Evolutionary conservation across 1,140 invertebrate species (phyloP).

Genomic region (Bombyx mandarina): DNA sequence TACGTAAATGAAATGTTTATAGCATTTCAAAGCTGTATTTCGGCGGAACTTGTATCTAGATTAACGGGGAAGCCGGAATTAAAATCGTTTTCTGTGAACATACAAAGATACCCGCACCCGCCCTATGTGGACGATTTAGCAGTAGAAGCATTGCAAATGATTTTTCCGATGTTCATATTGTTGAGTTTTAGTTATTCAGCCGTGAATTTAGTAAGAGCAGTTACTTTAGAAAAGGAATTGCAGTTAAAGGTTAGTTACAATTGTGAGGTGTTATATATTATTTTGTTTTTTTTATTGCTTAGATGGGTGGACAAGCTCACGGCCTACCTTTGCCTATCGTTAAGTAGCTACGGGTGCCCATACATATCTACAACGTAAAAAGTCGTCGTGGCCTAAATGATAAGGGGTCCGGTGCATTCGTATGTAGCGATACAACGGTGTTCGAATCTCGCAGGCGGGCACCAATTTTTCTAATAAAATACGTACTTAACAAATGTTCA

Average conservation of each 20-base stretch:
- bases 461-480: too few species aligned
- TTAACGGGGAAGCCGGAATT: slow-evolving; percentile 44
- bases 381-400: too few species aligned
- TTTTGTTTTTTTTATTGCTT: too few species aligned
- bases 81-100: slow-evolving; percentile 34
- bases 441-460: too few species aligned
- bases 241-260: slow-evolving; percentile 72
- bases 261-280: too few species aligned
- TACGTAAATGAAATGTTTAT: slow-evolving; percentile 81
- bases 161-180: slow-evolving; percentile 83
- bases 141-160: slow-evolving; percentile 74
- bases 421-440: too few species aligned
- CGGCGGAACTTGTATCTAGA: slow-evolving; percentile 70
- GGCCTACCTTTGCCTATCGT: too few species aligned
- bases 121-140: slow-evolving; percentile 79
- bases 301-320: too few species aligned
- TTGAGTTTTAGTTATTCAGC: slow-evolving; percentile 84
- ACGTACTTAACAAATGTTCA: too few species aligned
- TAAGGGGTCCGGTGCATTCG: too few species aligned
- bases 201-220: slow-evolving; percentile 81
- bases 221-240: slow-evolving; percentile 76
- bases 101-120: slow-evolving; percentile 84
- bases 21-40: slow-evolving; percentile 76
- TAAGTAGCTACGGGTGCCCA: too few species aligned
- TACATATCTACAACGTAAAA: too few species aligned